Conservation (phyloP, 1,140 invertebrate genomes). For the Drosophila takahashii region DNA sequence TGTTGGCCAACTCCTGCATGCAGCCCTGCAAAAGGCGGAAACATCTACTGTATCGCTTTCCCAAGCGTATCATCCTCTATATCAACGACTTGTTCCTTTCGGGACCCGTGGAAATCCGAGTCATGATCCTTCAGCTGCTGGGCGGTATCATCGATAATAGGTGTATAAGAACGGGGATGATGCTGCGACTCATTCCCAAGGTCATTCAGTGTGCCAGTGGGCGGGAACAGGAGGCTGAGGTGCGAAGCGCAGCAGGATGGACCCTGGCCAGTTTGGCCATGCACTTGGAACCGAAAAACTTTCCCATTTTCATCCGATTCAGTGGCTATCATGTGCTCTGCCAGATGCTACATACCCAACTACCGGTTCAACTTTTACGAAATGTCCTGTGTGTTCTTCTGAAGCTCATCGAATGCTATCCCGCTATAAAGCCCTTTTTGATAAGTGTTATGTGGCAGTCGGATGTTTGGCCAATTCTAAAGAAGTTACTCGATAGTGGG, state of each 20-base stretch:
- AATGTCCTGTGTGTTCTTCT: neutral
- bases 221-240: neutral
- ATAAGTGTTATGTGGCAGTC: neutral
- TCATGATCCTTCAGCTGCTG: neutral
- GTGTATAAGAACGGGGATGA: neutral
- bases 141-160: neutral
- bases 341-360: neutral
- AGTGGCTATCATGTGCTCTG: neutral
- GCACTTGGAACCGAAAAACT: neutral
- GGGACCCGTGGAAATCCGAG: neutral
- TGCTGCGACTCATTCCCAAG: neutral
- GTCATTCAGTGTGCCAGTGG: neutral
- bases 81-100: neutral
- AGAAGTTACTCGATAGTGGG: neutral
- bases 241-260: neutral
- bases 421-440: neutral
- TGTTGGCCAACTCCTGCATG: neutral
- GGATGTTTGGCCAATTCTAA: neutral
- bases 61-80: neutral
- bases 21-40: neutral
- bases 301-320: neutral
- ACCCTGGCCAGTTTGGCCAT: neutral
- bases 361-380: neutral
- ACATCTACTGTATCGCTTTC: neutral
- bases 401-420: neutral